phyloP scores from a whole-genome alignment of 2,113 vertebrate genomes.

The Rhynchopsitta pachyrhyncha region DNA sequence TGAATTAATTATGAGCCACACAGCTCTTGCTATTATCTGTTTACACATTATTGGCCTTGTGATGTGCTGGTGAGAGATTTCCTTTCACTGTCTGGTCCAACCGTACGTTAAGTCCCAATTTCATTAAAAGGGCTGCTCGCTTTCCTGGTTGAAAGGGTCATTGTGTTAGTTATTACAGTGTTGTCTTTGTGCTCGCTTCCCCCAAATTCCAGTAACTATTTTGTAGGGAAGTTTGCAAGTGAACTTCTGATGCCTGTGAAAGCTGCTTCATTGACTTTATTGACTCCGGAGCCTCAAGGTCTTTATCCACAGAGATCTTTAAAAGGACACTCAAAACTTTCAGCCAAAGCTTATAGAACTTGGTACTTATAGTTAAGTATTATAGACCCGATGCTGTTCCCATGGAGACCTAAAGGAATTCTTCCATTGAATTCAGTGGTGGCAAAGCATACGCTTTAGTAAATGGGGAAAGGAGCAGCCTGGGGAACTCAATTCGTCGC shows the following conservation, averaged over 20 bases:
- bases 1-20: conserved; percentile 60
- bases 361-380: conserved; percentile 46
- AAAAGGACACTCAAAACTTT: conserved; percentile 47
- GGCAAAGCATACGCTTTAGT: conserved; percentile 16
- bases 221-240: conserved; percentile 35
- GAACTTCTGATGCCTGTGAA: conserved; percentile 53
- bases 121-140: conserved; percentile 27
- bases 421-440: conserved; percentile 44
- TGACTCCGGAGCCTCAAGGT: conserved; percentile 23
- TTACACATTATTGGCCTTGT: conserved; percentile 51
- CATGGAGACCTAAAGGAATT: conserved; percentile 51
- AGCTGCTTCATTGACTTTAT: conserved; percentile 54
- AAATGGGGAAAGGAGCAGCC: background rate
- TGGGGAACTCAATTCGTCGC: background rate
- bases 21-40: conserved; percentile 53
- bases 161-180: conserved; percentile 61
- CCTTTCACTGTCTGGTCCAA: conserved; percentile 55
- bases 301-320: conserved; percentile 44
- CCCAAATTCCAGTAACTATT: conserved; percentile 53
- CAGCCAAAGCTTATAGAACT: conserved; percentile 55
- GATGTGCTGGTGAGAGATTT: conserved; percentile 52
- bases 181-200: conserved; percentile 48
- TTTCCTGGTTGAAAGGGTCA: conserved; percentile 51
- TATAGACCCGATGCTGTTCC: conserved; percentile 37
- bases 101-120: conserved; percentile 26